phyloP scores from a whole-genome alignment of 2,113 vertebrate species.

The Propithecus coquereli region DNA sequence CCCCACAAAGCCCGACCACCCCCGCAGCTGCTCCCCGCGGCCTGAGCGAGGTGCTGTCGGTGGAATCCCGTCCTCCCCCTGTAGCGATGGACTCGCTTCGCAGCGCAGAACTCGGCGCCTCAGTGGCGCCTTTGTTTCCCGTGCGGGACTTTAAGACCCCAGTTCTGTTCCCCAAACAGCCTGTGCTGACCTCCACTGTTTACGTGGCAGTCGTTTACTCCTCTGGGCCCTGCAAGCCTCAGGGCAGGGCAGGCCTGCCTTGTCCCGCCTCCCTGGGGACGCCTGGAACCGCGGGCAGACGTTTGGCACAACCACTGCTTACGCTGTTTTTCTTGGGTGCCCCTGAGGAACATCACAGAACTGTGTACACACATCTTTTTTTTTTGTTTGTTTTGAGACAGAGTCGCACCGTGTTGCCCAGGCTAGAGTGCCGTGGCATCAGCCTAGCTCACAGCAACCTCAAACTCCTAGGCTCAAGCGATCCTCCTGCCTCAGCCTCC shows the following conservation, averaged over 20 bases:
- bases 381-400: too few relatives aligned
- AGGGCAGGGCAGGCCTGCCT: neutral
- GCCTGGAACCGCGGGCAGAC: rapidly evolving
- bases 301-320: neutral
- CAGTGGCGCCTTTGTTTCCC: too few relatives aligned
- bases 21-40: neutral
- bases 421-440: too few relatives aligned
- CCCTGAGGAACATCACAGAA: neutral
- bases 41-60: neutral
- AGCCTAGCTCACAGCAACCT: too few relatives aligned
- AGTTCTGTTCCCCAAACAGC: rapidly evolving
- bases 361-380: rapidly evolving
- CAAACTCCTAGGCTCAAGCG: too few relatives aligned
- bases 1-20: too few relatives aligned
- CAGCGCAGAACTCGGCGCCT: too few relatives aligned
- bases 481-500: too few relatives aligned
- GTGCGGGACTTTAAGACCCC: neutral
- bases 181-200: rapidly evolving
- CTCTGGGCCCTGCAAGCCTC: neutral
- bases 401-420: too few relatives aligned
- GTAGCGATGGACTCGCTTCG: neutral
- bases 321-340: neutral
- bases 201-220: rapidly evolving
- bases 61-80: too few relatives aligned
- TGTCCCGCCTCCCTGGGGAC: neutral